Percentiles rank a stretch among this genome's conserved stretches.
Conservation (phyloP, 2,797 vertebrate species). For the Spea hammondii region DNA sequence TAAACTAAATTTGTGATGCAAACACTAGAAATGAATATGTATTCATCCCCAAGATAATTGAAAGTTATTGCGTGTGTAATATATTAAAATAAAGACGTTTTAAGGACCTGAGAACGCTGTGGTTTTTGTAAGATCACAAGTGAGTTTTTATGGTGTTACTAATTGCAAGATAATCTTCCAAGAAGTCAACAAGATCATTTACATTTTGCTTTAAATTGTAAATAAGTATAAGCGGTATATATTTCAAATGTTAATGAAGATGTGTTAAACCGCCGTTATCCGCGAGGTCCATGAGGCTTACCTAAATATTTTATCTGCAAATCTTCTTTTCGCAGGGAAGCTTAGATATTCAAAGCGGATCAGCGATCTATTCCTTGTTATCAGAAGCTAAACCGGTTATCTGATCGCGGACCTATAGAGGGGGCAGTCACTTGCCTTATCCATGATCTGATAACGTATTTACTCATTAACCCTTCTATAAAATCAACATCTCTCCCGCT, state of each 20-base stretch:
- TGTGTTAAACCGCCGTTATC: not conserved
- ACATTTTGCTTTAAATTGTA: not conserved
- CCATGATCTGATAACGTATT: not conserved
- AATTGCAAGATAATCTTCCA: not conserved
- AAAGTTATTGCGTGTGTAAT: not conserved
- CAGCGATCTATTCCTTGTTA: conserved; percentile 13
- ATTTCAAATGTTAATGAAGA: not conserved
- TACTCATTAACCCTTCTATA: not conserved
- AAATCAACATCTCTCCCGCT: not conserved
- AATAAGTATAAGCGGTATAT: not conserved
- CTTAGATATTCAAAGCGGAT: conserved; percentile 26
- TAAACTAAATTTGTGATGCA: no score
- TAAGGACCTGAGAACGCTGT: not conserved
- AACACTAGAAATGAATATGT: no score
- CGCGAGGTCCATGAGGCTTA: not conserved
- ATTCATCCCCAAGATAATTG: no score
- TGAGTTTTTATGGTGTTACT: not conserved
- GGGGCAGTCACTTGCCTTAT: not conserved
- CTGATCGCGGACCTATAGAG: conserved; percentile 6
- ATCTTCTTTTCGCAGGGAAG: conserved; percentile 16
- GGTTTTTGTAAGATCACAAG: not conserved
- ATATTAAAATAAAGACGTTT: not conserved
- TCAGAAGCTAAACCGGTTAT: not conserved
- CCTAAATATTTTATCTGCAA: conserved; percentile 25
- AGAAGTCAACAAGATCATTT: not conserved